These are phyloP conservation scores for Microtus oregoni DNA, from an alignment of 2,113 vertebrate genomes.

Conservation along the genomic window DNA sequence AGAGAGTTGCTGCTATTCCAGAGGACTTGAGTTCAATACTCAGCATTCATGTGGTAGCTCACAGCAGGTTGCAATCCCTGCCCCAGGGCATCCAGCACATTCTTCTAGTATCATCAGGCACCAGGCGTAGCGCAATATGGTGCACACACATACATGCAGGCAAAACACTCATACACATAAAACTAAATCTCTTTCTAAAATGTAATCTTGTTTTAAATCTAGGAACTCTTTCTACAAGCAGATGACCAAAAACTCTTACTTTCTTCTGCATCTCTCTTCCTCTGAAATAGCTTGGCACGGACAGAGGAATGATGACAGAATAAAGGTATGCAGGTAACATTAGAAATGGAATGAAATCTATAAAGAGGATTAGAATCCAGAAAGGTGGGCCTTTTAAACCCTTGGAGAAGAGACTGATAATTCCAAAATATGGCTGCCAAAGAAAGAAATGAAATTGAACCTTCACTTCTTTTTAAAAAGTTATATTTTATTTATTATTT, in stretches of 20 bases:
- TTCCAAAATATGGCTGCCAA: background rate
- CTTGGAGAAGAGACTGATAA: background rate
- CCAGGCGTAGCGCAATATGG: background rate
- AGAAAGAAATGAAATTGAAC: background rate
- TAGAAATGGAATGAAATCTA: slow-evolving; percentile 17
- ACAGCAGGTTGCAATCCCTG: background rate
- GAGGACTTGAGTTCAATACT: background rate
- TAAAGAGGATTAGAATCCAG: background rate
- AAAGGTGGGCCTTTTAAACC: background rate
- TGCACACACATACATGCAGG: background rate
- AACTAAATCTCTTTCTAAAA: background rate
- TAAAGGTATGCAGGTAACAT: background rate
- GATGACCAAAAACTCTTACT: background rate
- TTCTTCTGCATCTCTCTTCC: background rate
- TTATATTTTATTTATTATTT: background rate
- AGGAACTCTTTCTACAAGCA: background rate
- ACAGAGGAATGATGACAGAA: background rate
- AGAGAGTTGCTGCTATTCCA: background rate
- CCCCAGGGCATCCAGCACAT: background rate
- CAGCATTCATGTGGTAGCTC: background rate
- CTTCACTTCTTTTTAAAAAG: background rate
- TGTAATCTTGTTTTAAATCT: background rate
- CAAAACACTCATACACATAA: background rate
- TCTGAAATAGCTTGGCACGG: background rate
- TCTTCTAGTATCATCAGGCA: background rate